Conservation (phyloP, 2,888 invertebrate species). For the Phasia obesa region DNA sequence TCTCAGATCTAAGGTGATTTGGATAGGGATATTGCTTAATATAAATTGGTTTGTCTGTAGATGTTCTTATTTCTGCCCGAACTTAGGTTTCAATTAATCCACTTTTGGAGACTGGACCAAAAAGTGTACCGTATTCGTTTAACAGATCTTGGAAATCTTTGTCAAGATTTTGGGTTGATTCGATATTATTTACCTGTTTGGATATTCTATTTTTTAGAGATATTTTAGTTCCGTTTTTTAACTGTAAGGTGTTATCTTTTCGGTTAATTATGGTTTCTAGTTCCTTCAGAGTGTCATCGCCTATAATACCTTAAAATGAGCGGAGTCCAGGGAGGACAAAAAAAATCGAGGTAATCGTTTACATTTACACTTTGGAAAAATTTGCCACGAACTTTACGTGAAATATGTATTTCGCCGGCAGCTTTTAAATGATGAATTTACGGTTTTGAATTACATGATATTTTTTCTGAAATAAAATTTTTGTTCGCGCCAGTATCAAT, state of each 20-base stretch:
- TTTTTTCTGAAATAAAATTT: background rate
- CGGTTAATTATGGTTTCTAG: background rate
- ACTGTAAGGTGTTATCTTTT: background rate
- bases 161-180: background rate
- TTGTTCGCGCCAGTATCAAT: background rate
- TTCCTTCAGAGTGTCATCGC: background rate
- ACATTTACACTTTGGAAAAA: background rate
- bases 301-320: background rate
- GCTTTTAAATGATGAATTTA: background rate
- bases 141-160: slow-evolving; percentile 37
- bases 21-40: slow-evolving; percentile 64
- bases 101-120: slow-evolving; percentile 47
- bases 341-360: background rate
- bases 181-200: background rate
- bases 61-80: slow-evolving; percentile 61
- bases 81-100: slow-evolving; percentile 51
- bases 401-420: background rate
- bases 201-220: background rate
- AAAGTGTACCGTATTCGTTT: slow-evolving; percentile 24
- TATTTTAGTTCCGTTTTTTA: background rate
- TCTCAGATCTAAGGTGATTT: slow-evolving; percentile 11
- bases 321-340: background rate
- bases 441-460: background rate
- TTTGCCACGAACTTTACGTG: background rate
- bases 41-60: slow-evolving; percentile 58